phyloP scores from a whole-genome alignment of 2,888 invertebrate species.

The Laothoe populi region DNA sequence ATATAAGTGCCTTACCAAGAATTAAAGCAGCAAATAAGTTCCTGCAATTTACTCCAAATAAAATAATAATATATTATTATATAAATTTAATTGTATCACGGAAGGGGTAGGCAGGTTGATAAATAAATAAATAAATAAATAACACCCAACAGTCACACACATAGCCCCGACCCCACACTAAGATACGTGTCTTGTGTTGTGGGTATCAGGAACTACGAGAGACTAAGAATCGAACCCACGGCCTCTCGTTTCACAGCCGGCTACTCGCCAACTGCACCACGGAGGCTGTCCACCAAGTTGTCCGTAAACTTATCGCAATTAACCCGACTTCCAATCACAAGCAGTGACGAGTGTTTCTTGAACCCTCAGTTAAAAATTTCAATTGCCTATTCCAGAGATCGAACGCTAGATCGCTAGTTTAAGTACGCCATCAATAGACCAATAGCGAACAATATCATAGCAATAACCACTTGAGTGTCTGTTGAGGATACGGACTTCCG shows the following conservation, averaged over 20 bases:
- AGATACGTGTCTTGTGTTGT: too few species aligned
- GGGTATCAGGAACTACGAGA: too few species aligned
- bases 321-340: too few species aligned
- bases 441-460: background rate
- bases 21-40: background rate
- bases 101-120: background rate
- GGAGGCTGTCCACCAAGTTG: too few species aligned
- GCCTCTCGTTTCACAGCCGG: too few species aligned
- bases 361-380: background rate
- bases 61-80: background rate
- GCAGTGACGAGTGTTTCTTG: background rate
- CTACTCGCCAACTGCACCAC: too few species aligned
- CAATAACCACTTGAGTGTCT: background rate
- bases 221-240: too few species aligned
- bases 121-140: too few species aligned
- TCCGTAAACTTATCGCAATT: too few species aligned
- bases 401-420: background rate
- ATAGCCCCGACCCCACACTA: too few species aligned
- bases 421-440: background rate
- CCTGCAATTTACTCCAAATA: too few species aligned
- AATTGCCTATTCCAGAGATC: background rate
- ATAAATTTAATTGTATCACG: background rate
- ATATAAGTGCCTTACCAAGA: background rate
- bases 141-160: too few species aligned
- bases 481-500: conserved; percentile 15